Base-by-base conservation (phyloP, 2,888 invertebrate species). In the Plebejus melissa region DNA sequence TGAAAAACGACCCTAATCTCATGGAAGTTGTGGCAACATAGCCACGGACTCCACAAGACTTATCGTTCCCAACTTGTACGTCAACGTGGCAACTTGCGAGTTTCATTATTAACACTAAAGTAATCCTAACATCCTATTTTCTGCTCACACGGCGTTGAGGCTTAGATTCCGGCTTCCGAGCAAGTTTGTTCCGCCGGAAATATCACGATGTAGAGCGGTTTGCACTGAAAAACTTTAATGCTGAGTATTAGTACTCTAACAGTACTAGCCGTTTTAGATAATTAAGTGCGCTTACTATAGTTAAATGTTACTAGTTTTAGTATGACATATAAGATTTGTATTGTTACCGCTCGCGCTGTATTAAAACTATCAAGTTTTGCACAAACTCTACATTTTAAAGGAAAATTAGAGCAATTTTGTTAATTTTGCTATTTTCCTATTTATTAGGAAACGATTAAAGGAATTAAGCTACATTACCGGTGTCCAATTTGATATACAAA, bases 151-250 rank as follows among this genome's bases (percentile, higher is more conserved):
- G 65, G 32, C 65, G 65, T 11, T 36, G 32, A 32, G 32, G 65
- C 65, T 65, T 65, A 65, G 36, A 65, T 65, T 65, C 13, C 13
- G 32, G 32, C 65, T 65, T 32, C 36, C 65, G 65, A 65, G 65
- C 32, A 65, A 65, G 65, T 65, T 65, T 65, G 65, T 65, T 65
- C 65, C 65, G 65, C 32, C 65, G 65, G 65, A 65, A 65, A 65
- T 32, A 65, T 65, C 65, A 32, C 9, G 65, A 65, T 65, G 32
- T 65, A 32, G 65, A 36, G 13, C 16, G 60, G 60, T 58, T 57
- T 9, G 60, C 60, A 11, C 28, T 32, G 60, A 65, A 65, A 65
- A 65, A 65, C 32, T 65, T 65, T 32, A 65, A 16, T 65, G 16
- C 11, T 65, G 1, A 13, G 28, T 65, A 60, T 9, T 54, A 54